Evolutionary conservation across 1,140 invertebrate species (phyloP), one percentile per base, ranked within the genome.

Genomic region (Drosophila suzukii): DNA sequence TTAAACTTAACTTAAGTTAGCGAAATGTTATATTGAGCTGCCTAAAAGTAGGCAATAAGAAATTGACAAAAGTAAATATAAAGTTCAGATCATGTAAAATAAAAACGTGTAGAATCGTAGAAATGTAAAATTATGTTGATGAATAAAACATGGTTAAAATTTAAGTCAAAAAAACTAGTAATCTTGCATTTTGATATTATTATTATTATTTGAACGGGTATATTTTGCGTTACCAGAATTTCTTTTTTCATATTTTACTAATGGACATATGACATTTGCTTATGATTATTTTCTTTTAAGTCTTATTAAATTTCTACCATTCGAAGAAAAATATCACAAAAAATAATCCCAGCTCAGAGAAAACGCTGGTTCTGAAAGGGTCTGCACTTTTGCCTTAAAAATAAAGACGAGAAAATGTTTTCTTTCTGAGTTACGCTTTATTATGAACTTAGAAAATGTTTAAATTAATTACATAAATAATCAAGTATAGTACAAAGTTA

Each of bases 391-490:
- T n/a, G n/a, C n/a, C n/a, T n/a, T 30, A 2, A 6, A 4, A 30
- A 30, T 20, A 2, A 32, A 7, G 30, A 32, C 10, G 8, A 8
- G 0, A 8, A 34, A 34, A 34, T 8, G 10, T 34, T 13, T 68
- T 68, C 43, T 75, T 63, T 75, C 58, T 36, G 60, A 44, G 54
- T 65, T 76, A 50, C 55, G 51, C 65, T 86, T 86, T 86, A 86
- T 86, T 86, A 53, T 63, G 62, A 79, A 76, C 79, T 82, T 88
- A 82, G 41, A 72, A 79, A 79, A 54, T 72, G 51, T 78, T 82
- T 76, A 76, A 79, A 62, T 78, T 83, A 88, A 72, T 86, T 79
- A 86, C 82, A 88, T 88, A 86, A 86, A 88, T 88, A 88, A 59
- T 88, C 74, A 70, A 82, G 59, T 82, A 82, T 65, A 78, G 66